Percentiles rank a stretch among this genome's conserved stretches.
Conservation (phyloP, 2,888 invertebrate genomes). For the Aphidoletes aphidimyza region DNA sequence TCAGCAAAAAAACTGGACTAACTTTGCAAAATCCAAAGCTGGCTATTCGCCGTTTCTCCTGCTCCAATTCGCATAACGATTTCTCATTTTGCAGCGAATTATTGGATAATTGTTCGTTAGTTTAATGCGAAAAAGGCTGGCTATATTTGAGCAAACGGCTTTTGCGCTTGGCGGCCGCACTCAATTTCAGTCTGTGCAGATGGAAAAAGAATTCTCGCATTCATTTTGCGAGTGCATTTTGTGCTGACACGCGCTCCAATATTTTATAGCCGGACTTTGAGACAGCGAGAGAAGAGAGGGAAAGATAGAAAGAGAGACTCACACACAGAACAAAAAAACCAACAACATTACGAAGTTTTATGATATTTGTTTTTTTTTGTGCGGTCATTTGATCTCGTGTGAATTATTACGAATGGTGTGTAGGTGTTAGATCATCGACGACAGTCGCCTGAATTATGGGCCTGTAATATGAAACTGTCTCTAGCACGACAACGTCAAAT, state of each 20-base stretch:
- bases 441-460: conserved; percentile 21
- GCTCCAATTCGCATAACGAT: neutral
- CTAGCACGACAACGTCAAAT: neutral
- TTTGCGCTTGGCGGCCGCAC: too few relatives aligned
- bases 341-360: conserved; percentile 9
- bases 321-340: too few relatives aligned
- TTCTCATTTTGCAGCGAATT: conserved; percentile 2
- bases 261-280: neutral
- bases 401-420: conserved; percentile 4
- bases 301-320: too few relatives aligned
- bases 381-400: conserved; percentile 34
- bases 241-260: neutral
- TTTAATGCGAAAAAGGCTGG: neutral
- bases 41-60: too few relatives aligned
- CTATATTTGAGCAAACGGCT: too few relatives aligned
- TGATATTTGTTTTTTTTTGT: conserved; percentile 39
- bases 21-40: too few relatives aligned
- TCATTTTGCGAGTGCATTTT: too few relatives aligned
- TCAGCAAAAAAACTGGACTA: neutral
- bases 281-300: too few relatives aligned
- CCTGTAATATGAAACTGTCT: conserved; percentile 18
- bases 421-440: neutral
- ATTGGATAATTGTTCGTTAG: conserved; percentile 7
- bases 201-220: too few relatives aligned
- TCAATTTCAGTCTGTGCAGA: too few relatives aligned